Percentiles rank a stretch among this genome's conserved stretches.
These are phyloP conservation scores for Psix sp. DNA, from an alignment of 1,140 invertebrate species.

Conservation along the genomic window DNA sequence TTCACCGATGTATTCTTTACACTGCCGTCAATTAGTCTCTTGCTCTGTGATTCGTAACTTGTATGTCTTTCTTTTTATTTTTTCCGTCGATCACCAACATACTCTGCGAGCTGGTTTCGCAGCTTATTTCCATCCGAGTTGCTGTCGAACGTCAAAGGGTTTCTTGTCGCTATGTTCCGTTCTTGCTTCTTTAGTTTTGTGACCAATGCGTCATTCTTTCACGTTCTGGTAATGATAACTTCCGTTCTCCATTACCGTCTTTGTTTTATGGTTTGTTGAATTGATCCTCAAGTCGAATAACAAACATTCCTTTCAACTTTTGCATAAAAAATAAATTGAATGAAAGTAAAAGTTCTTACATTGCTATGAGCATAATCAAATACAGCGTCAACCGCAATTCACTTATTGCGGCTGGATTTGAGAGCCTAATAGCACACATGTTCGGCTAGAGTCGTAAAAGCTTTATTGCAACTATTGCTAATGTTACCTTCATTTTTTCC, in stretches of 20 bases:
- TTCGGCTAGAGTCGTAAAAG: slow-evolving; percentile 27
- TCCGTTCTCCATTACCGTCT: not conserved
- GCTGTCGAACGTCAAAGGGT: slow-evolving; percentile 36
- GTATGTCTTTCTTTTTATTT: slow-evolving; percentile 10
- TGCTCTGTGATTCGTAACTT: slow-evolving; percentile 35
- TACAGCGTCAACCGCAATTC: too few species aligned
- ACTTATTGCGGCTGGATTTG: too few species aligned
- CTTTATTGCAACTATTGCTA: slow-evolving; percentile 43
- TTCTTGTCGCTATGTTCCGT: slow-evolving; percentile 2
- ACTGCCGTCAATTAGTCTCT: slow-evolving; percentile 42
- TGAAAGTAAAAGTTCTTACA: too few species aligned
- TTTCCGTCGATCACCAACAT: slow-evolving; percentile 31
- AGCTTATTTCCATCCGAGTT: slow-evolving; percentile 24
- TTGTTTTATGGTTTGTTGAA: too few species aligned
- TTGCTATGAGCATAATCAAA: too few species aligned
- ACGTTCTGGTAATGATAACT: slow-evolving; percentile 5
- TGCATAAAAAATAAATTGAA: too few species aligned
- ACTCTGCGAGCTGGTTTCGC: slow-evolving; percentile 19
- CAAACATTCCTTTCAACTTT: too few species aligned
- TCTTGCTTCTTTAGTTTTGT: not conserved
- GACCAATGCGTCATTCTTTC: slow-evolving; percentile 12
- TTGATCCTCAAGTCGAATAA: too few species aligned
- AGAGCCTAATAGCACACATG: too few species aligned
- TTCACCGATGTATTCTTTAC: slow-evolving; percentile 24
- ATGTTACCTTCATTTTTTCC: slow-evolving; percentile 30